Percentiles rank a stretch among this genome's conserved stretches.
These are phyloP conservation scores for Emesis furor DNA, from an alignment of 2,888 invertebrate species.

Conservation along the genomic window DNA sequence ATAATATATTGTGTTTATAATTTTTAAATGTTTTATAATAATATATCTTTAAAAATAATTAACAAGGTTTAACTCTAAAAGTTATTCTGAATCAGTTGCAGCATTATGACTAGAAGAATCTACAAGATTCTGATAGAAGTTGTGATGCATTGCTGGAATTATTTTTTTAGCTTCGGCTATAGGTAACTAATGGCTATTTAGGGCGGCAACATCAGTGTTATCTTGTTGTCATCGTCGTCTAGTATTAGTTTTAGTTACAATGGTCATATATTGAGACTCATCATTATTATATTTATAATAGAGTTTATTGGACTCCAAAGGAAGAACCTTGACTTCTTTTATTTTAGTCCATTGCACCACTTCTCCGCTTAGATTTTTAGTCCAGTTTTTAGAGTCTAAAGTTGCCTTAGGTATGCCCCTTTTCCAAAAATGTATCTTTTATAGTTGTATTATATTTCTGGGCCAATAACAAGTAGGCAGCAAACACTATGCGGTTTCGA, in stretches of 20 bases:
- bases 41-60: background rate
- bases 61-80: slow-evolving; percentile 4
- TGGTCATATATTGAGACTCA: background rate
- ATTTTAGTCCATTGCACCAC: slow-evolving; percentile 2
- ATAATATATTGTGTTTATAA: background rate
- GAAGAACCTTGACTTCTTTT: slow-evolving; percentile 5
- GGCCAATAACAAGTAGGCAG: background rate
- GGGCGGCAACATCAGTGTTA: slow-evolving; percentile 1
- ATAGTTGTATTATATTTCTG: background rate
- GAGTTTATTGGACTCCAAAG: slow-evolving; percentile 8
- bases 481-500: background rate
- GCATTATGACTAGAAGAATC: background rate
- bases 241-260: slow-evolving; percentile 1
- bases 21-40: background rate
- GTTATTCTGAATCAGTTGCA: background rate
- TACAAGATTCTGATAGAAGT: no score
- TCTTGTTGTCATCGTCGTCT: slow-evolving; percentile 1
- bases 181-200: background rate
- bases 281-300: background rate
- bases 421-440: background rate
- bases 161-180: slow-evolving; percentile 3
- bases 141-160: background rate
- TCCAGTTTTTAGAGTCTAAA: slow-evolving; percentile 4
- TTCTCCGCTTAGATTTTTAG: background rate
- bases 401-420: slow-evolving; percentile 4